Base-by-base conservation (phyloP, 2,113 vertebrate genomes). In the Notothenia coriiceps region DNA sequence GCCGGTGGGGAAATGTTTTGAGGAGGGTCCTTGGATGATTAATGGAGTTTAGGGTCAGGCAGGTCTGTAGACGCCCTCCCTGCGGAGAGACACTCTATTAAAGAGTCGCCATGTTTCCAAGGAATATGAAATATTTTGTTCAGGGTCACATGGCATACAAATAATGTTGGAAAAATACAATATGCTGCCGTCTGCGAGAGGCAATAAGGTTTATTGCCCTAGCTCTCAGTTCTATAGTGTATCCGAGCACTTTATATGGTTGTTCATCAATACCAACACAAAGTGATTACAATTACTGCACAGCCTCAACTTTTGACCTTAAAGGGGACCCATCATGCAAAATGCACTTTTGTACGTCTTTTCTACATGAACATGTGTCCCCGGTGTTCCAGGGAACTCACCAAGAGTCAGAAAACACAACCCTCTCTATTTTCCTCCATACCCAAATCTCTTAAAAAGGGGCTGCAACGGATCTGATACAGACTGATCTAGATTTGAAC, bases 31-130 rank as follows among this genome's bases (percentile, higher is more conserved):
- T 15, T 25, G 35, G 69, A 87, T 77, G 74, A 80, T 66, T 83
- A 76, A 84, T 84, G 81, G 78, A 69, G 68, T 61, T 60, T 25
- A 22, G 78, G 78, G 76, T 89, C 61, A 73, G 65, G 57, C 6
- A 0, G 70, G 80, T 76, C 85, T 4, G 55, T 25, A 11, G 60
- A 61, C 70, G 20, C 82, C 62, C 74, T 29, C 10, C 57, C 70
- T 63, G 18, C 52, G 65, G 11, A 52, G 33, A 79, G 54, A 84
- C 47, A 33, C 77, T 82, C 64, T 51, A 68, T 79, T 67, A 74
- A 73, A 55, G 11, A 33, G 59, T 55, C 11, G 2, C 18, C 25
- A 20, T 52, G n/a, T 72, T 69, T 70, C 44, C 25, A 25, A 51
- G 29, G 43, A 51, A 44, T 57, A 70, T 54, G 55, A 74, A 77